phyloP scores from a whole-genome alignment of 2,113 vertebrate genomes.

The Solenodon paradoxus region DNA sequence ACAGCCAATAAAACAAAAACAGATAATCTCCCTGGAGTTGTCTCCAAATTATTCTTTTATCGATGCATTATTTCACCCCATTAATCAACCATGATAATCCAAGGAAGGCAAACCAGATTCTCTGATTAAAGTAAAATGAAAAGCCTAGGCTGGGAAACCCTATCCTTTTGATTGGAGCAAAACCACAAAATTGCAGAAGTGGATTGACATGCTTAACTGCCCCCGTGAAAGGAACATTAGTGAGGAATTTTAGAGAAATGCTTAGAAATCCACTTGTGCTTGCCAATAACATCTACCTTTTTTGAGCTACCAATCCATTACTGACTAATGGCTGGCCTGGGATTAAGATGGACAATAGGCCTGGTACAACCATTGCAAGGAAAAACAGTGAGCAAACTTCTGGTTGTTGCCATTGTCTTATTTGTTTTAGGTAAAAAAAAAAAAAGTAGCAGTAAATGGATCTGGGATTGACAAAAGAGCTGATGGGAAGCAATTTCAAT shows the following conservation, averaged over 20 bases:
- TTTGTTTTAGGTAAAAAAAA: constrained; percentile 22
- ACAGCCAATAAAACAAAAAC: not conserved
- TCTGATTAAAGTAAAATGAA: not conserved
- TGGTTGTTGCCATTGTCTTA: not conserved
- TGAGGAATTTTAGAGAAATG: not conserved
- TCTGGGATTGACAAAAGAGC: not conserved
- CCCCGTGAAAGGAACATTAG: not conserved
- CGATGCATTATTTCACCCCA: not conserved
- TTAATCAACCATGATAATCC: not conserved
- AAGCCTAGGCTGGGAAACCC: not conserved
- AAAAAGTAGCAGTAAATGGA: constrained; percentile 27
- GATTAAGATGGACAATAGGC: not conserved
- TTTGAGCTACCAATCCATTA: constrained; percentile 5
- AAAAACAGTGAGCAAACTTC: not conserved
- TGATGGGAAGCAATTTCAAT: not conserved
- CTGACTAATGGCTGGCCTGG: not conserved
- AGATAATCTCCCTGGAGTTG: not conserved
- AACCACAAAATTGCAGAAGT: not conserved
- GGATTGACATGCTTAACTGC: not conserved
- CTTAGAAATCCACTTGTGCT: constrained; percentile 48
- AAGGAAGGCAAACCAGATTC: not conserved
- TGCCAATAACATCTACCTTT: not conserved
- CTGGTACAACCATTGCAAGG: not conserved
- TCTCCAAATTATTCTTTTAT: not conserved
- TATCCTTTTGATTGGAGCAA: not conserved